phyloP scores from a whole-genome alignment of 2,888 invertebrate genomes.

The Crocallis elinguaria region DNA sequence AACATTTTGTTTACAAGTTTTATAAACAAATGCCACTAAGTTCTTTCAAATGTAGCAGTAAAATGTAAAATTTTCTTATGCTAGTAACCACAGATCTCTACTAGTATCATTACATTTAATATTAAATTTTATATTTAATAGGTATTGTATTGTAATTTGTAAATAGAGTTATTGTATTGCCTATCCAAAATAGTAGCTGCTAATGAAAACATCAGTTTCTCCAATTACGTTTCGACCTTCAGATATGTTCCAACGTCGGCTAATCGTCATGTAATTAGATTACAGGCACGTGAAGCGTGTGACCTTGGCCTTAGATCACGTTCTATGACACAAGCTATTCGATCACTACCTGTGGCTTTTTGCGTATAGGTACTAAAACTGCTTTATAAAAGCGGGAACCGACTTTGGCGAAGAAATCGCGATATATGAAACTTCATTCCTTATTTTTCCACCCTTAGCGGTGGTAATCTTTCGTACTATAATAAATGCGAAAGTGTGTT shows the following conservation, averaged over 20 bases:
- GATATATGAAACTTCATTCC: too few species aligned
- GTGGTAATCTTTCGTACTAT: too few species aligned
- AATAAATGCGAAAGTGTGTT: too few species aligned
- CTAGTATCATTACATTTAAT: too few species aligned
- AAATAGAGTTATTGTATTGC: background rate
- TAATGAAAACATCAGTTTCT: background rate
- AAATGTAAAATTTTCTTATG: too few species aligned
- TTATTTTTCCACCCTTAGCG: too few species aligned
- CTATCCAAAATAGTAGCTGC: background rate
- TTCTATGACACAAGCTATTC: background rate
- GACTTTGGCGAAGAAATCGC: background rate
- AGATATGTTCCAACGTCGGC: background rate
- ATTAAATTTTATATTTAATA: too few species aligned
- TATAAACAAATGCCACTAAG: too few species aligned
- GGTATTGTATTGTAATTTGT: too few species aligned
- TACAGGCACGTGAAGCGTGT: background rate
- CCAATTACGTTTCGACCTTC: background rate
- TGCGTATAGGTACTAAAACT: background rate
- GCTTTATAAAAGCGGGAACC: background rate
- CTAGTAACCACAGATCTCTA: too few species aligned
- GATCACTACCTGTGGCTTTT: background rate
- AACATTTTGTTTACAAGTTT: too few species aligned
- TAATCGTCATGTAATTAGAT: background rate
- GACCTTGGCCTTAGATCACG: background rate
- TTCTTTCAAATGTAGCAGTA: too few species aligned